A percentile compares a stretch with the other conserved stretches of the same genome.
Conservation (phyloP, 2,888 invertebrate species). For the Erebia ligea region DNA sequence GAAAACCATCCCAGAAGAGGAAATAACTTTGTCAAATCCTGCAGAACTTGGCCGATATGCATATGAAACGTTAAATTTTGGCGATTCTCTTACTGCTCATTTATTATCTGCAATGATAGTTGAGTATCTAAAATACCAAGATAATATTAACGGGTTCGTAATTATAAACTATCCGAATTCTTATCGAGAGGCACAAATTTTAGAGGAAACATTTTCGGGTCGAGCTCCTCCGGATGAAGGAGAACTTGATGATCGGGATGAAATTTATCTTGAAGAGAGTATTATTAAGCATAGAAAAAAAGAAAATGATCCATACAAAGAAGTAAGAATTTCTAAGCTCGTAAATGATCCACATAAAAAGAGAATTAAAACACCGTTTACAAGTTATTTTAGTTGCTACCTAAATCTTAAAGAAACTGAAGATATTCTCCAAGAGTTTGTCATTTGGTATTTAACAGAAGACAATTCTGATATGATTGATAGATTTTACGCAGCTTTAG, state of each 20-base stretch:
- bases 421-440: constrained; percentile 67
- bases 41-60: constrained; percentile 83
- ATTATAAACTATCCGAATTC: constrained; percentile 85
- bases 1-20: constrained; percentile 82
- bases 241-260: constrained; percentile 63
- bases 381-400: constrained; percentile 84
- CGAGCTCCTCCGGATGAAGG: constrained; percentile 68
- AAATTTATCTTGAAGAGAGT: constrained; percentile 70
- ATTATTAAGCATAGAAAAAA: constrained; percentile 65
- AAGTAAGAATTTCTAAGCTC: constrained; percentile 74
- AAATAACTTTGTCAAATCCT: constrained; percentile 71
- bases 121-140: constrained; percentile 82
- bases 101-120: constrained; percentile 83
- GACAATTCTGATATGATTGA: constrained; percentile 80
- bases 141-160: constrained; percentile 83
- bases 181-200: constrained; percentile 81
- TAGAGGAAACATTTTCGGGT: constrained; percentile 85
- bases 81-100: constrained; percentile 80
- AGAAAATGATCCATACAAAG: constrained; percentile 63
- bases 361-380: constrained; percentile 60
- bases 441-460: constrained; percentile 68
- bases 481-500: constrained; percentile 82
- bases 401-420: constrained; percentile 74
- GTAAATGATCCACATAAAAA: constrained; percentile 78
- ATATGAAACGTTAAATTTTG: constrained; percentile 79